phyloP scores from a whole-genome alignment of 2,888 invertebrate genomes.

The Aporophyla nigra region DNA sequence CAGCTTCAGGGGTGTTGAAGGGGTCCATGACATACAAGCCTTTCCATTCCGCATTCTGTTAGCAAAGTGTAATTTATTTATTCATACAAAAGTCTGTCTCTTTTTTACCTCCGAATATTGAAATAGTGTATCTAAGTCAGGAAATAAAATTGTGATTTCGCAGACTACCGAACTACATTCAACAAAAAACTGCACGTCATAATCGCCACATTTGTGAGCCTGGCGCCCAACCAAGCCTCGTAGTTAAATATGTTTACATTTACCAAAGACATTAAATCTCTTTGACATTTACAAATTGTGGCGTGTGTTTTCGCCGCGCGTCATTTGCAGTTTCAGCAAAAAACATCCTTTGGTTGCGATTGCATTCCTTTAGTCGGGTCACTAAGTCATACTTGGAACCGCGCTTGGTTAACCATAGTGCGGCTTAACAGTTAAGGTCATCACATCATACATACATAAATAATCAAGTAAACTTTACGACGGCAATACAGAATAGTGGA shows the following conservation, averaged over 20 bases:
- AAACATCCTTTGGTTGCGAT: background rate
- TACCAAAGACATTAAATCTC: too few relatives aligned
- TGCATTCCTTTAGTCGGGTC: background rate
- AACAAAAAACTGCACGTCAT: background rate
- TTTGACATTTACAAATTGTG: slow-evolving; percentile 1
- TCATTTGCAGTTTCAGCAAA: background rate
- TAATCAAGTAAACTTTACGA: too few relatives aligned
- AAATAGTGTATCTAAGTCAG: background rate
- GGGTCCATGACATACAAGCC: slow-evolving; percentile 93
- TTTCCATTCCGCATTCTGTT: slow-evolving; percentile 92
- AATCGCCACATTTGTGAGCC: background rate
- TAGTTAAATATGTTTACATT: background rate
- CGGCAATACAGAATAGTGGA: too few relatives aligned
- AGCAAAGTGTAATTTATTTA: background rate
- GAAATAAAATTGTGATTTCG: background rate
- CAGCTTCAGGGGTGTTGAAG: slow-evolving; percentile 93
- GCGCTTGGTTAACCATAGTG: background rate
- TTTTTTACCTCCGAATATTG: background rate
- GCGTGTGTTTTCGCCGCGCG: background rate
- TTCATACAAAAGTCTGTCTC: background rate
- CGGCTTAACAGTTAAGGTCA: background rate
- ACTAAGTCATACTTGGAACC: background rate
- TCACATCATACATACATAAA: too few relatives aligned
- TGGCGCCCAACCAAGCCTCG: background rate
- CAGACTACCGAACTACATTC: background rate